Evolutionary conservation across 2,113 vertebrate species (phyloP).

Genomic region (Sialia sialis): DNA sequence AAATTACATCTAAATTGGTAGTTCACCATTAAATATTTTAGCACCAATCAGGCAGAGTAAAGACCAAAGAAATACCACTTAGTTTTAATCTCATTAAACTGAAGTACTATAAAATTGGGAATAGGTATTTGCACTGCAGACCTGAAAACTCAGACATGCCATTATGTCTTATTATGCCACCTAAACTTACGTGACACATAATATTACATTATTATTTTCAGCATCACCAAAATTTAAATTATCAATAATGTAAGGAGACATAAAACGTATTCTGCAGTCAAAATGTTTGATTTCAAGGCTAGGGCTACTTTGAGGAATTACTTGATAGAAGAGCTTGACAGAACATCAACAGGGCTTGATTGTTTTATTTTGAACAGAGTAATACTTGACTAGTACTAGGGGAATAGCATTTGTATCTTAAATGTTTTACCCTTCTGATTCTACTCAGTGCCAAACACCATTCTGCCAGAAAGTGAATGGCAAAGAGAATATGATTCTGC

Average conservation of each 20-base stretch:
- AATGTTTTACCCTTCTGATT: neutral
- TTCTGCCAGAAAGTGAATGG: neutral
- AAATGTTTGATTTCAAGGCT: neutral
- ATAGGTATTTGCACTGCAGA: neutral
- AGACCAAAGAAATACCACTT: neutral
- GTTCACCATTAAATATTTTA: neutral
- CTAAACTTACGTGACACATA: neutral
- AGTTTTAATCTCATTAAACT: neutral
- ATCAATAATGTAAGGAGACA: neutral
- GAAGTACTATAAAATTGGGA: neutral
- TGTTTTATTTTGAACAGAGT: neutral
- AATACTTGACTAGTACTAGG: neutral
- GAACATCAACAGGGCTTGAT: neutral
- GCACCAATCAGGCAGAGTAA: neutral
- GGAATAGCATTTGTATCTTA: neutral
- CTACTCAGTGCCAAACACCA: neutral
- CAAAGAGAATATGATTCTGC: neutral
- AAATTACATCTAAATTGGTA: neutral
- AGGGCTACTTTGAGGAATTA: neutral
- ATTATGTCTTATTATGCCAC: neutral
- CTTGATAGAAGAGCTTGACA: neutral
- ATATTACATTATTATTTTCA: neutral
- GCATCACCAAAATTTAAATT: neutral
- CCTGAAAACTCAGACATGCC: neutral
- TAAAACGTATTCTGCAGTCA: neutral